Percentiles rank a stretch among this genome's conserved stretches.
Conservation (phyloP, 2,113 vertebrate genomes). For the Gobius niger region DNA sequence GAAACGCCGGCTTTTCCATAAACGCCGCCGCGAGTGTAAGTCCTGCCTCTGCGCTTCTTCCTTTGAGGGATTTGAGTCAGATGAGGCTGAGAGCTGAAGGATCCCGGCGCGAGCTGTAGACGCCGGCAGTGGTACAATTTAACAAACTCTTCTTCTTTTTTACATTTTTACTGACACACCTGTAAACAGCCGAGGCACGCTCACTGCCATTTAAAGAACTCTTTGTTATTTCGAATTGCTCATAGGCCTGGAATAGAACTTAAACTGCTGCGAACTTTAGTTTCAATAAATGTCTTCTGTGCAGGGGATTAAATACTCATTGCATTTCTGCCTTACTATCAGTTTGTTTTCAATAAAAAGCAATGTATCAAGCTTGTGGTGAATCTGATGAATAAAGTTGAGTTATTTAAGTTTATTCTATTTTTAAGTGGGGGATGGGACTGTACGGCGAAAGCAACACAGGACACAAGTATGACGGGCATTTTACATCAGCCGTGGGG, state of each 20-base stretch:
- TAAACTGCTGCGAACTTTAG: not conserved
- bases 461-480: not conserved
- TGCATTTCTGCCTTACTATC: no score
- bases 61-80: constrained; percentile 59
- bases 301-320: not conserved
- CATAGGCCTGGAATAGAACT: not conserved
- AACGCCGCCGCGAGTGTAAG: constrained; percentile 30
- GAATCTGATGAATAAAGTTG: no score
- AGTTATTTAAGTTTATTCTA: no score
- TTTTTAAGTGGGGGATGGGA: not conserved
- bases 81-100: constrained; percentile 42
- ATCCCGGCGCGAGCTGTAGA: constrained; percentile 54
- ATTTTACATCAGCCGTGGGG: constrained; percentile 5
- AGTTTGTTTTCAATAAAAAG: no score
- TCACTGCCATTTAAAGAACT: not conserved
- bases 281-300: not conserved
- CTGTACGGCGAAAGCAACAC: not conserved
- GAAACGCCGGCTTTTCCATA: constrained; percentile 49
- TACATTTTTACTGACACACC: constrained; percentile 32
- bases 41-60: constrained; percentile 26
- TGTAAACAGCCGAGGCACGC: constrained; percentile 7
- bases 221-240: not conserved
- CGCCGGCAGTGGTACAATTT: constrained; percentile 51
- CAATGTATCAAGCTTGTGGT: no score
- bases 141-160: constrained; percentile 38